A percentile compares a stretch with the other conserved stretches of the same genome.
Evolutionary conservation across 2,797 vertebrate genomes (phyloP).

Genomic region (Sandelia bainsii): DNA sequence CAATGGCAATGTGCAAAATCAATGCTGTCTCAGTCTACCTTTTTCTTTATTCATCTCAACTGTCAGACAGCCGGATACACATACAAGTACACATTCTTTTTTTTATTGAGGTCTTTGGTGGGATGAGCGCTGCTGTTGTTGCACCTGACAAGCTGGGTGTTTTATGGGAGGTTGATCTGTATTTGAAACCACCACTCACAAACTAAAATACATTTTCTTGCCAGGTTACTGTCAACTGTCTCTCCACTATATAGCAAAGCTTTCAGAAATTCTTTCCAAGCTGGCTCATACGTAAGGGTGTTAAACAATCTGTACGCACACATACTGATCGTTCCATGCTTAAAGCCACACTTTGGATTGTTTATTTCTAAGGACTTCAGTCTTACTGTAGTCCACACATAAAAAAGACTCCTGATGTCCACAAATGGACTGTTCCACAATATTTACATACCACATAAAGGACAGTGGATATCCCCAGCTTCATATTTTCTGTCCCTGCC

Average conservation of each 20-base stretch:
- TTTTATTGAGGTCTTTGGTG: slow-evolving; percentile 35
- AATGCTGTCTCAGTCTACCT: slow-evolving; percentile 43
- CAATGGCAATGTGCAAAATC: slow-evolving; percentile 32
- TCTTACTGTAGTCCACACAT: slow-evolving; percentile 25
- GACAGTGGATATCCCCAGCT: slow-evolving; percentile 55
- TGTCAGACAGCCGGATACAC: slow-evolving; percentile 35
- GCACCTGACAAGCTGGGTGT: slow-evolving; percentile 59
- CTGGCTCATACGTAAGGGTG: slow-evolving; percentile 43
- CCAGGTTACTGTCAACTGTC: slow-evolving; percentile 56
- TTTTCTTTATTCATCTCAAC: slow-evolving; percentile 55
- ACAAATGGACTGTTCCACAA: slow-evolving; percentile 60
- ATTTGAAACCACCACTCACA: slow-evolving; percentile 44
- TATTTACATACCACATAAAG: slow-evolving; percentile 70
- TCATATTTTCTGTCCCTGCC: slow-evolving; percentile 40
- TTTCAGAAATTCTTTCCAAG: slow-evolving; percentile 68
- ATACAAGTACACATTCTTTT: slow-evolving; percentile 23
- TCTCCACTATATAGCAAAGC: slow-evolving; percentile 37
- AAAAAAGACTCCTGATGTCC: slow-evolving; percentile 30
- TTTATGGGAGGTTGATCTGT: slow-evolving; percentile 48
- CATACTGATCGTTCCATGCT: slow-evolving; percentile 4
- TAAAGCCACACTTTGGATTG: slow-evolving; percentile 39
- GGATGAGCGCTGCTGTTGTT: slow-evolving; percentile 49
- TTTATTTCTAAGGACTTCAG: slow-evolving; percentile 51
- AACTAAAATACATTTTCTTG: slow-evolving; percentile 17
- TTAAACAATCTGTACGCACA: slow-evolving; percentile 47